Evolutionary conservation across 2,113 vertebrate species (phyloP).

Genomic region (Petroica traversi): DNA sequence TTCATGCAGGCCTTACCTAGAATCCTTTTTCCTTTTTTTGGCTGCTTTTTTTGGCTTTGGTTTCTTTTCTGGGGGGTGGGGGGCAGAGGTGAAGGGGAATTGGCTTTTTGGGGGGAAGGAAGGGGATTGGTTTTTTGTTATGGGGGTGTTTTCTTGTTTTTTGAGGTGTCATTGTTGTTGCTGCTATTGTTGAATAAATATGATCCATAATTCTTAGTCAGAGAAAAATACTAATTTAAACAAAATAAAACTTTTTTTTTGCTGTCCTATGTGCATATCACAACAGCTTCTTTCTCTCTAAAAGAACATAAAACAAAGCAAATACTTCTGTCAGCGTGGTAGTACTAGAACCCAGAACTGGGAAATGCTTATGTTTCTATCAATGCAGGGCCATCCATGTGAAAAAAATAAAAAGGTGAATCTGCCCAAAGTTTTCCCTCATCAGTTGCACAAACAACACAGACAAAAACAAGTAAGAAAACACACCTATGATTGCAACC

Average conservation of each 20-base stretch:
- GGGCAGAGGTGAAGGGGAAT: too few relatives aligned
- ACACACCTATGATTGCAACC: background rate
- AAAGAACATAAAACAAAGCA: background rate
- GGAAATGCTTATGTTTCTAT: background rate
- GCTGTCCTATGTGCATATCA: background rate
- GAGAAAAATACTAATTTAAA: background rate
- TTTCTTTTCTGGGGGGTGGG: fast-evolving
- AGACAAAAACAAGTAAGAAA: background rate
- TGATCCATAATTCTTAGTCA: background rate
- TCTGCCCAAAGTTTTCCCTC: background rate
- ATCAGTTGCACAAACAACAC: background rate
- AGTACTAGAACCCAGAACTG: background rate
- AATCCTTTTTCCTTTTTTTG: background rate
- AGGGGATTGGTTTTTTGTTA: background rate
- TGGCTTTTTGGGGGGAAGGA: background rate
- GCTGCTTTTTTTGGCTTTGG: too few relatives aligned
- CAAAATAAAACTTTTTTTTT: background rate
- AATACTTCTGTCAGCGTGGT: background rate
- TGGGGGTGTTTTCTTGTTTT: background rate
- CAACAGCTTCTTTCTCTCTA: background rate
- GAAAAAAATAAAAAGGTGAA: background rate
- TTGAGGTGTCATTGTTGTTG: background rate
- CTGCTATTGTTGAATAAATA: background rate
- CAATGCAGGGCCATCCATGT: background rate
- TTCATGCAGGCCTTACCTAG: background rate